Evolutionary conservation across 1,140 invertebrate genomes (phyloP).

Genomic region (Cydia fagiglandana): DNA sequence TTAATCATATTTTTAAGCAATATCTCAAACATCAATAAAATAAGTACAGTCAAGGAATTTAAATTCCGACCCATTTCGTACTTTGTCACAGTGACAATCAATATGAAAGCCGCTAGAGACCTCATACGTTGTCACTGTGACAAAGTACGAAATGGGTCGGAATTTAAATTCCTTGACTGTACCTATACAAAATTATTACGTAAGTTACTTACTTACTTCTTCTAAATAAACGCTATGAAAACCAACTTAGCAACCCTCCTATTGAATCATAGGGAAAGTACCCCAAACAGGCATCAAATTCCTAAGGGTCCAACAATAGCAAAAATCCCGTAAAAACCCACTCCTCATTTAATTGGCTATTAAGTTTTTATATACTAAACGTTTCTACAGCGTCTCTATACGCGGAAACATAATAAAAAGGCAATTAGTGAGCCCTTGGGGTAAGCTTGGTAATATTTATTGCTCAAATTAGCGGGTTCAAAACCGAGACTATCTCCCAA

Average conservation of each 20-base stretch:
- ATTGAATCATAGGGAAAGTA: neutral
- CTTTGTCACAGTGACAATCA: too few relatives aligned
- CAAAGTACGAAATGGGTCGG: too few relatives aligned
- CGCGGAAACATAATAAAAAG: slow-evolving; percentile 35
- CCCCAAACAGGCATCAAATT: neutral
- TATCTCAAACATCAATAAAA: too few relatives aligned
- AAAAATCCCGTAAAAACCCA: slow-evolving; percentile 4
- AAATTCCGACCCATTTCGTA: too few relatives aligned
- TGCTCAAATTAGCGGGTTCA: slow-evolving; percentile 33
- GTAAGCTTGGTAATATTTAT: slow-evolving; percentile 36
- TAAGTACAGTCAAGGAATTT: too few relatives aligned
- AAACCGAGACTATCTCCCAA: slow-evolving; percentile 14
- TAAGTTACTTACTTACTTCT: neutral
- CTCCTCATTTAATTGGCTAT: neutral
- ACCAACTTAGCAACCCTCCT: neutral
- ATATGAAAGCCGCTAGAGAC: too few relatives aligned
- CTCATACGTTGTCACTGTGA: too few relatives aligned
- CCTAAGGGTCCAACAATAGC: neutral
- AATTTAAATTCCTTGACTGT: too few relatives aligned
- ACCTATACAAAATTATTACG: too few relatives aligned
- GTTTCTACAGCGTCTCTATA: slow-evolving; percentile 19
- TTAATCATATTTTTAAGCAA: too few relatives aligned
- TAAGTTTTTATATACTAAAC: neutral
- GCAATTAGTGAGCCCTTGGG: slow-evolving; percentile 33
- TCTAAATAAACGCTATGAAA: neutral